phyloP scores from a whole-genome alignment of 2,888 invertebrate genomes.

The Cetonia aurata region DNA sequence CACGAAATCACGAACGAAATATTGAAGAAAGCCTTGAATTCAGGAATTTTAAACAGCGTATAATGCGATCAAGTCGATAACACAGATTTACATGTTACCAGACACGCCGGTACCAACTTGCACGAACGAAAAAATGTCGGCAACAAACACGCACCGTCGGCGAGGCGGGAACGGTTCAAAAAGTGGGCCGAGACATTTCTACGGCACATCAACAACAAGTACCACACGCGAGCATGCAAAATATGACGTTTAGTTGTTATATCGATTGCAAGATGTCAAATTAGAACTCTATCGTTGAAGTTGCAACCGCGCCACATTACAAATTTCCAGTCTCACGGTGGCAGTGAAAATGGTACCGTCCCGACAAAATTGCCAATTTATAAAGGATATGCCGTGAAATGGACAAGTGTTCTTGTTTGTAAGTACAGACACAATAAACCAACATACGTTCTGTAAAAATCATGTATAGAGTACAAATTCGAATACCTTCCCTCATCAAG shows the following conservation, averaged over 20 bases:
- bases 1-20: constrained; percentile 8
- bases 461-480: background rate
- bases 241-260: constrained; percentile 50
- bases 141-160: background rate
- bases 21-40: background rate
- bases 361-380: constrained; percentile 8
- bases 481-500: background rate
- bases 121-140: constrained; percentile 1
- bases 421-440: constrained; percentile 18
- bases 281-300: constrained; percentile 31
- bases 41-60: constrained; percentile 8
- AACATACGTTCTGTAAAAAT: background rate
- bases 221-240: constrained; percentile 42
- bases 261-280: constrained; percentile 52
- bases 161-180: background rate
- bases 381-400: constrained; percentile 37
- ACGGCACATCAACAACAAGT: constrained; percentile 4
- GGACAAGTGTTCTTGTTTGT: constrained; percentile 31
- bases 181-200: constrained; percentile 43
- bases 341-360: constrained; percentile 30
- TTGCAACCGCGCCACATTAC: constrained; percentile 27
- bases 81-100: background rate
- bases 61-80: constrained; percentile 13
- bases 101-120: constrained; percentile 1
- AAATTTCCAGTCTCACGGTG: constrained; percentile 29